A percentile compares a stretch with the other conserved stretches of the same genome.
These are phyloP conservation scores for Poicephalus gulielmi DNA, from an alignment of 2,113 vertebrate species.

Conservation along the genomic window DNA sequence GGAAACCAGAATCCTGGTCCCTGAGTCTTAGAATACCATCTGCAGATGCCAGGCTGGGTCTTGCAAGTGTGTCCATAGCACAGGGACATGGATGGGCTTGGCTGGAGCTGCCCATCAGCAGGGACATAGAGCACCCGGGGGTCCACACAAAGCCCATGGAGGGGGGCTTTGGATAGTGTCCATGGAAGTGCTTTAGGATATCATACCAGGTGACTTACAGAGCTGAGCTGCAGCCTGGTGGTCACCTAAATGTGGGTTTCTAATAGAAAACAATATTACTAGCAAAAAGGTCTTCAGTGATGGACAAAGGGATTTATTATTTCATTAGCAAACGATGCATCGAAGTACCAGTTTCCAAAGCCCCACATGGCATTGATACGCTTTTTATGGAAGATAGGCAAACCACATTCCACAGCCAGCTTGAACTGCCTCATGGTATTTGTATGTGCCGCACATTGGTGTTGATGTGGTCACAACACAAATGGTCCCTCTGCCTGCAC, in stretches of 20 bases:
- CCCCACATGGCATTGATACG: too few species aligned
- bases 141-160: neutral
- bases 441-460: too few species aligned
- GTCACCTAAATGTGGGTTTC: neutral
- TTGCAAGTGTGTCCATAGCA: neutral
- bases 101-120: neutral
- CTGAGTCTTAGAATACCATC: neutral
- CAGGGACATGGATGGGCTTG: neutral
- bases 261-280: neutral
- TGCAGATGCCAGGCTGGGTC: neutral
- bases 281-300: too few species aligned
- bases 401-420: neutral
- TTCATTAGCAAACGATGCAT: neutral
- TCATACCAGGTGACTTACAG: neutral
- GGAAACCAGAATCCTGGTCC: neutral
- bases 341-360: neutral
- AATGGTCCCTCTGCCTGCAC: neutral
- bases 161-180: too few species aligned
- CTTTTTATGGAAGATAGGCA: neutral
- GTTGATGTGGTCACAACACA: neutral
- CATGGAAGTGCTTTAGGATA: neutral
- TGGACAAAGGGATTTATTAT: neutral
- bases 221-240: neutral
- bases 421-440: accelerated
- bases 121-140: neutral